Conservation (phyloP, 2,797 vertebrate species). For the Leptoclinus maculatus region DNA sequence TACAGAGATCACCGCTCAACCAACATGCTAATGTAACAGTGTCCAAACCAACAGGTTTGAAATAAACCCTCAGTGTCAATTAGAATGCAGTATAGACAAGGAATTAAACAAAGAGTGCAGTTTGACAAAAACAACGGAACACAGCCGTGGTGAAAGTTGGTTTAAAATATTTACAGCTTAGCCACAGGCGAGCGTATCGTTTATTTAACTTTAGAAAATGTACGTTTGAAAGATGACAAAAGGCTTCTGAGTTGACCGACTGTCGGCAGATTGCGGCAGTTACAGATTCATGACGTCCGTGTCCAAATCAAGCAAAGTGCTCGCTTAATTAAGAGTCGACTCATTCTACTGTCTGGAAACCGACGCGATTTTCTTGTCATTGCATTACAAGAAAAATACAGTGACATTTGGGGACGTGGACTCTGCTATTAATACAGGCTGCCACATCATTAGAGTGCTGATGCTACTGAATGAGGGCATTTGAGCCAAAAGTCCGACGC, state of each 20-base stretch:
- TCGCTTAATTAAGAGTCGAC: background rate
- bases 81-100: background rate
- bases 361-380: background rate
- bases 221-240: background rate
- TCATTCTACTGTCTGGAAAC: background rate
- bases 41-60: background rate
- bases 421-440: background rate
- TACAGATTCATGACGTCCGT: background rate
- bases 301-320: background rate
- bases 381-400: background rate
- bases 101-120: background rate
- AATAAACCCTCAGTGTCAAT: background rate
- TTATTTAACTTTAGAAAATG: background rate
- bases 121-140: background rate
- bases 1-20: background rate
- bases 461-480: constrained; percentile 1
- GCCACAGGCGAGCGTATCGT: background rate
- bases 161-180: background rate
- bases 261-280: background rate
- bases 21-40: background rate
- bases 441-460: background rate
- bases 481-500: background rate
- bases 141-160: background rate
- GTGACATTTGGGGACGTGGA: background rate
- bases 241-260: background rate